A percentile compares a stretch with the other conserved stretches of the same genome.
phyloP scores from a whole-genome alignment of 2,888 invertebrate species.

The Mycalesis mineus region DNA sequence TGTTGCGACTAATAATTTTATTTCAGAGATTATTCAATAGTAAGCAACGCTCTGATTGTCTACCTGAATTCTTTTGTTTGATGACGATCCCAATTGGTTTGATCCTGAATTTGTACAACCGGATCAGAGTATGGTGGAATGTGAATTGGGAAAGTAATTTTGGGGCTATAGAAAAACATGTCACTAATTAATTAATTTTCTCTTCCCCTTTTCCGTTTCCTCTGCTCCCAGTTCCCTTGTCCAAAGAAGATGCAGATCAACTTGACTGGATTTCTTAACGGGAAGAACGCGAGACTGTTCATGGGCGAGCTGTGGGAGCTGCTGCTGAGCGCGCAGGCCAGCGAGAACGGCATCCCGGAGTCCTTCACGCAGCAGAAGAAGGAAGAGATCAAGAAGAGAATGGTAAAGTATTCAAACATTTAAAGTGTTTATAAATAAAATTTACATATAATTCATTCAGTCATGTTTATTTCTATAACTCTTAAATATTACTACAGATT shows the following conservation, averaged over 20 bases:
- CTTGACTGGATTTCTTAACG: slow-evolving; percentile 98
- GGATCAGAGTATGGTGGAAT: slow-evolving; percentile 11
- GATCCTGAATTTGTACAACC: not conserved
- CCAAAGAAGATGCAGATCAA: slow-evolving; percentile 99
- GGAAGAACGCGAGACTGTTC: slow-evolving; percentile 97
- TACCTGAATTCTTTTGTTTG: slow-evolving; percentile 43
- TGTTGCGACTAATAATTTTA: not conserved
- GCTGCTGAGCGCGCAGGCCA: slow-evolving; percentile 95
- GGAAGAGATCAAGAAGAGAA: slow-evolving; percentile 94
- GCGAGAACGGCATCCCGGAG: slow-evolving; percentile 96
- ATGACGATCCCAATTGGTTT: slow-evolving; percentile 20
- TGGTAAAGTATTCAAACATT: slow-evolving; percentile 74
- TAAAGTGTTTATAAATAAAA: too few relatives aligned
- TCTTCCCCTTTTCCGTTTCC: slow-evolving; percentile 61
- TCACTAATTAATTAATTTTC: slow-evolving; percentile 56
- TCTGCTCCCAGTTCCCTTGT: slow-evolving; percentile 89
- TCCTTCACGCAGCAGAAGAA: slow-evolving; percentile 97
- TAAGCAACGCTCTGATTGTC: slow-evolving; percentile 57
- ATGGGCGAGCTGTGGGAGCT: slow-evolving; percentile 99
- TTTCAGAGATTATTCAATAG: not conserved
- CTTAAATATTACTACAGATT: too few relatives aligned
- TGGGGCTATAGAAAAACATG: not conserved
- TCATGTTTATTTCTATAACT: too few relatives aligned
- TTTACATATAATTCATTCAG: too few relatives aligned
- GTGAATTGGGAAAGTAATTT: not conserved